Evolutionary conservation across 2,888 invertebrate species (phyloP).

Genomic region (Trichogramma dendrolimi): DNA sequence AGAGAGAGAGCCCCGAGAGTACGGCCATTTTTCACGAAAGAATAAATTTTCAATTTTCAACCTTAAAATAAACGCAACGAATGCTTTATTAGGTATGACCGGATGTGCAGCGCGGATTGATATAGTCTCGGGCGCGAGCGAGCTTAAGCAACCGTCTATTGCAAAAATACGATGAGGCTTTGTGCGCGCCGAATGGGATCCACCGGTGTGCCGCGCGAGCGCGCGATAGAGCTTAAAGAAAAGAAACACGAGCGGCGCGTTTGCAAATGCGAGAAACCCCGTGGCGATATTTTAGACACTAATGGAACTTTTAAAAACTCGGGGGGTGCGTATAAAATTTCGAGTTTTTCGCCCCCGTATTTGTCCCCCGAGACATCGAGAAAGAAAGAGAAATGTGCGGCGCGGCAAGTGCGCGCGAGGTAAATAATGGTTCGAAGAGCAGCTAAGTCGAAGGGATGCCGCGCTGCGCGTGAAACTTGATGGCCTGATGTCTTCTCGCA

Average conservation of each 20-base stretch:
- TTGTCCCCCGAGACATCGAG: conserved; percentile 16
- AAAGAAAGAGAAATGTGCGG: conserved; percentile 3
- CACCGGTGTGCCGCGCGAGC: too few relatives aligned
- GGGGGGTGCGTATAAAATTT: conserved; percentile 36
- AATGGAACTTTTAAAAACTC: conserved; percentile 37
- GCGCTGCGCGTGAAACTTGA: not conserved
- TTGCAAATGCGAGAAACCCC: conserved; percentile 16
- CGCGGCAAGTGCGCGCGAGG: conserved; percentile 1
- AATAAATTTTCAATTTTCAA: conserved; percentile 7
- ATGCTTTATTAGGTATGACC: too few relatives aligned
- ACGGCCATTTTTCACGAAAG: conserved; percentile 15
- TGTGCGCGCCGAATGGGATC: too few relatives aligned
- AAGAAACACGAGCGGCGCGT: not conserved
- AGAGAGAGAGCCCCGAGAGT: not conserved
- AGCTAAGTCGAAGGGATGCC: conserved; percentile 1
- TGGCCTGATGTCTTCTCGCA: too few relatives aligned
- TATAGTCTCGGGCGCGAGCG: too few relatives aligned
- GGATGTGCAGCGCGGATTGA: too few relatives aligned
- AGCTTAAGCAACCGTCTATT: too few relatives aligned
- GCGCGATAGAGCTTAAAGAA: too few relatives aligned
- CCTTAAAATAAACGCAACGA: conserved; percentile 11
- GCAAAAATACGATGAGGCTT: too few relatives aligned
- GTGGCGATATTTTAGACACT: conserved; percentile 30
- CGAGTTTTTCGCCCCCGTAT: conserved; percentile 23
- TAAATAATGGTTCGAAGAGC: conserved; percentile 16